phyloP scores from a whole-genome alignment of 2,113 vertebrate genomes.

The Odontesthes bonariensis region DNA sequence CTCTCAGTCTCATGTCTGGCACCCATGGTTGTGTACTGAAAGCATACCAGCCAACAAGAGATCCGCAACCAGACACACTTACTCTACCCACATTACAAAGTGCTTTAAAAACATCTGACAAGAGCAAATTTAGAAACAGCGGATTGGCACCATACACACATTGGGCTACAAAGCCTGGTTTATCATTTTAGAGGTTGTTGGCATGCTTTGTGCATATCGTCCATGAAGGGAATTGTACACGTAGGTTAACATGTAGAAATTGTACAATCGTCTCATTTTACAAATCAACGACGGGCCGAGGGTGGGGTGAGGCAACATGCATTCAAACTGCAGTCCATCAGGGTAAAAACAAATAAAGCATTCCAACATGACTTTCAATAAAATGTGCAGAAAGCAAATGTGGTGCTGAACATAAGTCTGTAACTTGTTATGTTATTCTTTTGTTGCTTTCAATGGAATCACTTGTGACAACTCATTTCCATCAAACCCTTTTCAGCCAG shows the following conservation, averaged over 20 bases:
- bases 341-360: conserved; percentile 31
- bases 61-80: conserved; percentile 14
- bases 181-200: conserved; percentile 32
- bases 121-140: conserved; percentile 1
- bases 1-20: conserved; percentile 30
- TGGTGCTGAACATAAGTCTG: neutral
- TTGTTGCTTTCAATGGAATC: conserved; percentile 71
- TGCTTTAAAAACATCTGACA: conserved; percentile 21
- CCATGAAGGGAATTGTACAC: conserved; percentile 9
- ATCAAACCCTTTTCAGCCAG: too few species aligned
- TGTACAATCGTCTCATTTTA: conserved; percentile 25
- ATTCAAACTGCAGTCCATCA: conserved; percentile 51
- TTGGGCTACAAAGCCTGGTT: conserved; percentile 4
- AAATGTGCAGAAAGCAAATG: conserved; percentile 22
- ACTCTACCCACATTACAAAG: conserved; percentile 16
- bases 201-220: conserved; percentile 41
- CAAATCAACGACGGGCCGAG: conserved; percentile 42
- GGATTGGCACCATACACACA: conserved; percentile 6
- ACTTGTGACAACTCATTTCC: neutral
- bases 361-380: neutral
- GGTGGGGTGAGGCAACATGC: conserved; percentile 67
- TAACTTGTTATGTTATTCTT: neutral
- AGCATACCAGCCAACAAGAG: conserved; percentile 37
- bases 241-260: neutral
- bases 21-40: conserved; percentile 44